Base-by-base conservation (phyloP, 2,797 vertebrate genomes). In the Mastacembelus armatus region DNA sequence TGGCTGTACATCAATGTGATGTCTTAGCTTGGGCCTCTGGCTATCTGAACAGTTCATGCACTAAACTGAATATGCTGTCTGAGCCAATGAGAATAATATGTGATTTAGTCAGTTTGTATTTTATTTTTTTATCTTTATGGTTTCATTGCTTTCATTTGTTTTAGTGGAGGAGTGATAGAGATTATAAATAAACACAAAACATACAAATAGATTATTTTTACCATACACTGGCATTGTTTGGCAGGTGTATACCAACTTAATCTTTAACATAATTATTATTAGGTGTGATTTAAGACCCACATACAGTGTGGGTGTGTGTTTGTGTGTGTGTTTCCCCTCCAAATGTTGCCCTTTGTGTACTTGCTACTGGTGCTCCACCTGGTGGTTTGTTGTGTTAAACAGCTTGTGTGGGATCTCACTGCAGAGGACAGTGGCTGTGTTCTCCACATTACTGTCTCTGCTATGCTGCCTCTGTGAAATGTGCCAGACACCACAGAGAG, bases 341-440 rank as follows among this genome's bases (percentile, higher is more conserved):
- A 18, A 35, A 35, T n/a, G 32, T 15, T 50, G 6, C 66, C 39
- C 36, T 27, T 40, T 68, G 27, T 57, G 32, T 44, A 35, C 33
- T 69, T 67, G 65, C 57, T 83, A 26, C 82, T 85, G 35, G 30
- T 84, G 80, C 84, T 21, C 90, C 88, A 78, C 80, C 87, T 89
- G 48, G 80, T 90, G 91, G 85, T 71, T 67, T 60, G 21, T 14
- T 56, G 4, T 27, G 49, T 42, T 18, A 38, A 49, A 18, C 16
- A 49, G 27, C 33, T 35, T 45, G 11, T 21, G 6, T 49, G 7
- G 9, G 21, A 55, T 45, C 4, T 49, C 36, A 38, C 14, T 29
- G 27, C 29, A 29, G 7, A 29, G 29, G 7, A 29, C 27, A 29
- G 5, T 21, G 15, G 49, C 39, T 76, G 60, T 57, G 18, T n/a